phyloP scores from a whole-genome alignment of 2,797 vertebrate species.

The Gobio occitaniae region DNA sequence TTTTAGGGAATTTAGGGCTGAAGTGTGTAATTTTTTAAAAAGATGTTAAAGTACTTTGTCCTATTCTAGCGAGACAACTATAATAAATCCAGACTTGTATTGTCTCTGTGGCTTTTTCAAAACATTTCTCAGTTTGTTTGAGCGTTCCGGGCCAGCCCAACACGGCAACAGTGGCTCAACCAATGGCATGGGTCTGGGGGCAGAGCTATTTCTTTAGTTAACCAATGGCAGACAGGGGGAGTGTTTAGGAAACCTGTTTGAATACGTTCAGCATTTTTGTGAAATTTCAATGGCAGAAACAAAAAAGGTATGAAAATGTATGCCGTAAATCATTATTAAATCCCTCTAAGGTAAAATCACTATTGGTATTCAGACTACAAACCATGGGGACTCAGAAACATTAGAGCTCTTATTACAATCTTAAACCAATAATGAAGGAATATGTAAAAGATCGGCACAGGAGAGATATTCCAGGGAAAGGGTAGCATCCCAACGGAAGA shows the following conservation, averaged over 20 bases:
- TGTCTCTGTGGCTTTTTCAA: not conserved
- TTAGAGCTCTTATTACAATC: constrained; percentile 55
- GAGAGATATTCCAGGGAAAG: constrained; percentile 53
- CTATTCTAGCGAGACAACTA: not conserved
- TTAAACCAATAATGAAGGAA: constrained; percentile 57
- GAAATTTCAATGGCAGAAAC: not conserved
- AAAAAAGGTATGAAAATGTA: not conserved
- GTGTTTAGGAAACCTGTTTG: constrained; percentile 1
- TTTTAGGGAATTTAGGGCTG: not conserved
- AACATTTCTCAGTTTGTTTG: not conserved
- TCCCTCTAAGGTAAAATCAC: constrained; percentile 29
- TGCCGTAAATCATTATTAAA: constrained; percentile 19
- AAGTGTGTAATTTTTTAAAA: not conserved
- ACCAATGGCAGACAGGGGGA: not conserved
- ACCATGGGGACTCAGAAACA: constrained; percentile 19
- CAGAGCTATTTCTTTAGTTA: not conserved
- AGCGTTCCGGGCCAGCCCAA: not conserved
- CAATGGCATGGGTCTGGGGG: not conserved
- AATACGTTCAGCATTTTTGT: not conserved
- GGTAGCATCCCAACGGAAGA: constrained; percentile 63
- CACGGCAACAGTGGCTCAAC: not conserved
- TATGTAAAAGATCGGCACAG: constrained; percentile 57
- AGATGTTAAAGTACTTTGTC: not conserved
- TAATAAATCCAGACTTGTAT: not conserved
- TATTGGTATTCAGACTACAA: constrained; percentile 26